These are phyloP conservation scores for Alviniconcha strummeri DNA, from an alignment of 2,888 invertebrate genomes.

Conservation along the genomic window DNA sequence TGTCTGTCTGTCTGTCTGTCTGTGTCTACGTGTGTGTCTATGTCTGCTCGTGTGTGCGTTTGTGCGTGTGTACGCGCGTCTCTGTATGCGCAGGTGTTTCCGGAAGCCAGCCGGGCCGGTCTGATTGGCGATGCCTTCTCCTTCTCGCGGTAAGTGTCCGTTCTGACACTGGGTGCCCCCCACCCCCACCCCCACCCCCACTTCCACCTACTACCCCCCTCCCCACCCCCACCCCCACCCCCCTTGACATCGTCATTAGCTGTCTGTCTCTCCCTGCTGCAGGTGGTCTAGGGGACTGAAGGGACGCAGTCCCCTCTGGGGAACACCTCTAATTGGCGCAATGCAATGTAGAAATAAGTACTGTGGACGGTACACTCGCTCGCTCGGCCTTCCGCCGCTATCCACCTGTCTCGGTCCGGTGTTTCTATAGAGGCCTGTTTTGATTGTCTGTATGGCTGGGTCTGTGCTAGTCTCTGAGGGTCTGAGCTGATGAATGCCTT, in stretches of 20 bases:
- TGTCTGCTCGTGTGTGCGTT: too few relatives aligned
- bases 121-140: conserved; percentile 71
- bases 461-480: background rate
- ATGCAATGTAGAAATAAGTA: too few relatives aligned
- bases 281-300: too few relatives aligned
- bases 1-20: too few relatives aligned
- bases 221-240: background rate
- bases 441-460: background rate
- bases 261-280: background rate
- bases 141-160: conserved; percentile 63
- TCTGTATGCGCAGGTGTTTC: conserved; percentile 53
- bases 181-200: background rate
- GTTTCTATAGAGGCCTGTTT: too few relatives aligned
- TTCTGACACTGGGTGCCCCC: background rate
- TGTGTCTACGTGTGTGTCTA: too few relatives aligned
- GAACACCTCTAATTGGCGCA: too few relatives aligned
- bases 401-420: background rate
- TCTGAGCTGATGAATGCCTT: too few relatives aligned
- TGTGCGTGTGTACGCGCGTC: too few relatives aligned
- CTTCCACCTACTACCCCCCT: conserved; percentile 7
- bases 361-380: too few relatives aligned
- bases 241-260: background rate
- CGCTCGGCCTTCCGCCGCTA: background rate
- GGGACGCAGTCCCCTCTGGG: too few relatives aligned
- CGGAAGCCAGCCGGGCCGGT: conserved; percentile 68